Percentiles rank a stretch among this genome's conserved stretches.
Conservation (phyloP, 1,140 invertebrate species). For the Carcinoscorpius rotundicauda region DNA sequence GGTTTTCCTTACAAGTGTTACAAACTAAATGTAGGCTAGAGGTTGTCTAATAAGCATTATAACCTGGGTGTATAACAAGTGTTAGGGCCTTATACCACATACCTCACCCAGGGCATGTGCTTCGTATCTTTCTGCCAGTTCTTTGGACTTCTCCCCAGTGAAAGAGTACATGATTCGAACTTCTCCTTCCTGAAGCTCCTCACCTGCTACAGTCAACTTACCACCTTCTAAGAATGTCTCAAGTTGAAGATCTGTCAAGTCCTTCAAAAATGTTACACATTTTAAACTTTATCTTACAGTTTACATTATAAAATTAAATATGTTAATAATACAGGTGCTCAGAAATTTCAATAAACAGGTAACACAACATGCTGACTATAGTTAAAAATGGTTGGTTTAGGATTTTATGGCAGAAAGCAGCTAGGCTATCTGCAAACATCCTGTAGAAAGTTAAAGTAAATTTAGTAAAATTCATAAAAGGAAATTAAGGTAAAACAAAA, state of each 20-base stretch:
- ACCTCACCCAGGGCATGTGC: constrained; percentile 77
- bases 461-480: no score
- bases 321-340: neutral
- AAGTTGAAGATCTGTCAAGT: constrained; percentile 63
- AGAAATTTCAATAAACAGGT: no score
- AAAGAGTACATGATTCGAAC: constrained; percentile 72
- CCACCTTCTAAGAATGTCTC: constrained; percentile 60
- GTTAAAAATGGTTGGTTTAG: no score
- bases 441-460: no score
- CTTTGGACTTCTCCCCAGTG: constrained; percentile 43
- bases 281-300: neutral
- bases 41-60: no score
- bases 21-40: no score
- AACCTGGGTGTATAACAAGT: no score
- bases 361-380: no score
- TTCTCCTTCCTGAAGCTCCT: constrained; percentile 66
- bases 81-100: constrained; percentile 12
- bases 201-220: constrained; percentile 55
- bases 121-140: constrained; percentile 58
- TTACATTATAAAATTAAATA: neutral
- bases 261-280: constrained; percentile 23
- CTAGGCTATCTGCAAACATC: no score
- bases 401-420: no score
- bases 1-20: no score
- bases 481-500: no score